A percentile compares a stretch with the other conserved stretches of the same genome.
phyloP scores from a whole-genome alignment of 2,888 invertebrate genomes.

The Antitype chi region DNA sequence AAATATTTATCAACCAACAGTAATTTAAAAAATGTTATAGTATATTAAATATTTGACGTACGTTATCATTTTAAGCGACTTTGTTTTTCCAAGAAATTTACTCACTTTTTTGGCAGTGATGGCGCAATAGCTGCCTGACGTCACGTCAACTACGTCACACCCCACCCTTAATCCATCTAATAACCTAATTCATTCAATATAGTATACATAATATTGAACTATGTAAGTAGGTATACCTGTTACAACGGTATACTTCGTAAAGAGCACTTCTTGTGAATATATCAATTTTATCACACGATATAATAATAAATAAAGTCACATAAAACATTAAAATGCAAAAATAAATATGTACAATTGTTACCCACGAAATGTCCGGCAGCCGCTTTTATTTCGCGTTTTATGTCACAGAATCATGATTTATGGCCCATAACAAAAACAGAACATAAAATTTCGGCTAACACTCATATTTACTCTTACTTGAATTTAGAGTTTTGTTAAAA shows the following conservation, averaged over 20 bases:
- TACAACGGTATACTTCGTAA: slow-evolving; percentile 1
- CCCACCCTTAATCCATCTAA: slow-evolving; percentile 61
- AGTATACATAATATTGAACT: slow-evolving; percentile 22
- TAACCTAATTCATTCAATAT: slow-evolving; percentile 64
- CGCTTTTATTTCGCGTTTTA: slow-evolving; percentile 61
- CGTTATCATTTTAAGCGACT: slow-evolving; percentile 48
- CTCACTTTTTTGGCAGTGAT: slow-evolving; percentile 67
- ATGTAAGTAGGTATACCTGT: background rate
- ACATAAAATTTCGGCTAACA: slow-evolving; percentile 49
- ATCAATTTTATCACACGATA: slow-evolving; percentile 24
- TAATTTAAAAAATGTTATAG: slow-evolving; percentile 44
- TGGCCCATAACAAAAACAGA: slow-evolving; percentile 47
- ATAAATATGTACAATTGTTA: slow-evolving; percentile 50
- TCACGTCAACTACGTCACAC: slow-evolving; percentile 71
- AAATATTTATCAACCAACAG: slow-evolving; percentile 35
- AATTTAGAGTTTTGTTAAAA: slow-evolving; percentile 39
- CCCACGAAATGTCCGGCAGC: slow-evolving; percentile 39
- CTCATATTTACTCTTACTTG: slow-evolving; percentile 51
- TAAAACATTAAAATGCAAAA: slow-evolving; percentile 46
- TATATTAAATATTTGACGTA: slow-evolving; percentile 48
- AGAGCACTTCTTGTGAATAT: slow-evolving; percentile 12
- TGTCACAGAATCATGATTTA: slow-evolving; percentile 55
- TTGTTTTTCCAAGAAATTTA: slow-evolving; percentile 63
- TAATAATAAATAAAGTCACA: slow-evolving; percentile 33
- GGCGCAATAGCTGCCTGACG: slow-evolving; percentile 67